These are phyloP conservation scores for Haliaeetus leucogaster DNA, from an alignment of 2,113 vertebrate species.

Conservation along the genomic window DNA sequence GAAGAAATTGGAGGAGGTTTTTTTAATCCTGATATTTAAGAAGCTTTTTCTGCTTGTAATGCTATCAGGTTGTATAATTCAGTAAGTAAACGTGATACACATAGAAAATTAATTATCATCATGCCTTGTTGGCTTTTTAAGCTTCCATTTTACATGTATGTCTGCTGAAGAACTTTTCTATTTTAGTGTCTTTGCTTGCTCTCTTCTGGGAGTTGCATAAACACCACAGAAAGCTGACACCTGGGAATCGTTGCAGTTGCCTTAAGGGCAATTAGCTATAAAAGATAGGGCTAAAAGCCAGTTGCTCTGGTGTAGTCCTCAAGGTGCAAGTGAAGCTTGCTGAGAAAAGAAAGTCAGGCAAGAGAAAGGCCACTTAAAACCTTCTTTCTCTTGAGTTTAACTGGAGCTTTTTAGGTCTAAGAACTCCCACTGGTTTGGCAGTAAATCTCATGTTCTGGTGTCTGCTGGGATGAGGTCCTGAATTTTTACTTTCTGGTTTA, in stretches of 20 bases:
- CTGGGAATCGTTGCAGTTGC: constrained; percentile 16
- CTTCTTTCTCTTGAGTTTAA: not conserved
- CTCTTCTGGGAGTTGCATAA: constrained; percentile 7
- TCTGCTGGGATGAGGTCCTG: not conserved
- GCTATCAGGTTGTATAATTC: not conserved
- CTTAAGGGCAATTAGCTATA: constrained; percentile 42
- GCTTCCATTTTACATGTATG: not conserved
- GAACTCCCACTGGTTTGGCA: not conserved
- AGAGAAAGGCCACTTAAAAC: not conserved
- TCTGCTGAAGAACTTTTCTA: constrained; percentile 1
- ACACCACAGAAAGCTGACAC: constrained; percentile 27
- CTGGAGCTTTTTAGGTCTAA: not conserved
- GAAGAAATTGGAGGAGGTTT: not conserved
- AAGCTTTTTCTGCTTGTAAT: not conserved
- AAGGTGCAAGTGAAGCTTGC: not conserved
- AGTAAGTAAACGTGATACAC: not conserved
- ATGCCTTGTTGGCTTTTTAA: constrained; percentile 3
- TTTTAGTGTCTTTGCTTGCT: constrained; percentile 25
- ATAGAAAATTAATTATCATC: constrained; percentile 21
- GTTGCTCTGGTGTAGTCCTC: constrained; percentile 23
- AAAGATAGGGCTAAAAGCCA: constrained; percentile 47
- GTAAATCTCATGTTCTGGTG: not conserved
- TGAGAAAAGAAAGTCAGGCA: not conserved
- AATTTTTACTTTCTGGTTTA: not conserved
- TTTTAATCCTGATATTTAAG: not conserved